These are phyloP conservation scores for Andrena fulva DNA, from an alignment of 2,888 invertebrate species.

Conservation along the genomic window DNA sequence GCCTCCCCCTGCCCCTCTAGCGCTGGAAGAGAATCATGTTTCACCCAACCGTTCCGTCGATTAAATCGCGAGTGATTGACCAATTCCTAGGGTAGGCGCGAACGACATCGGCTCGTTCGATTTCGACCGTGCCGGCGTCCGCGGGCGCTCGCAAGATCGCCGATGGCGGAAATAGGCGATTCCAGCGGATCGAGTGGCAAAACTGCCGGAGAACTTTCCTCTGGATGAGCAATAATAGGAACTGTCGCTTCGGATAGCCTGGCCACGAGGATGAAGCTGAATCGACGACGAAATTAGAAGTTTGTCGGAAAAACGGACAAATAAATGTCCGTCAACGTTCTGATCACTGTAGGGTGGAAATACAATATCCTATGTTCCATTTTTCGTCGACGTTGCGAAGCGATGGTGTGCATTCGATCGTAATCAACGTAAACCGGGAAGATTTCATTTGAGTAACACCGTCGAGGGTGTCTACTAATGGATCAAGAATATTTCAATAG, in stretches of 20 bases:
- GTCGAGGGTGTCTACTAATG: no score
- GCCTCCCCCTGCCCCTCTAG: not conserved
- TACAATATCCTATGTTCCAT: no score
- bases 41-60: conserved; percentile 1
- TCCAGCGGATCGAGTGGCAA: not conserved
- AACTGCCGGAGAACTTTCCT: not conserved
- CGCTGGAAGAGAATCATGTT: not conserved
- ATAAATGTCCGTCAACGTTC: not conserved
- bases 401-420: no score
- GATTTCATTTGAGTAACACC: no score
- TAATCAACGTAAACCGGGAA: no score
- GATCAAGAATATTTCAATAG: no score
- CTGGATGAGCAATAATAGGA: not conserved
- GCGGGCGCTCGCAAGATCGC: not conserved
- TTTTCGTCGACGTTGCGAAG: no score
- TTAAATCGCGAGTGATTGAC: conserved; percentile 34
- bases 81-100: not conserved
- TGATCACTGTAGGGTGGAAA: not conserved
- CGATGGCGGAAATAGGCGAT: not conserved
- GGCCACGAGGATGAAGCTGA: not conserved
- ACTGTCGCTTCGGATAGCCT: not conserved
- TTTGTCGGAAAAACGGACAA: not conserved
- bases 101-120: not conserved
- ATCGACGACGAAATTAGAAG: not conserved
- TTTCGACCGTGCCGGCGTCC: not conserved